Evolutionary conservation across 2,113 vertebrate species (phyloP).

Genomic region (Ameiurus melas): DNA sequence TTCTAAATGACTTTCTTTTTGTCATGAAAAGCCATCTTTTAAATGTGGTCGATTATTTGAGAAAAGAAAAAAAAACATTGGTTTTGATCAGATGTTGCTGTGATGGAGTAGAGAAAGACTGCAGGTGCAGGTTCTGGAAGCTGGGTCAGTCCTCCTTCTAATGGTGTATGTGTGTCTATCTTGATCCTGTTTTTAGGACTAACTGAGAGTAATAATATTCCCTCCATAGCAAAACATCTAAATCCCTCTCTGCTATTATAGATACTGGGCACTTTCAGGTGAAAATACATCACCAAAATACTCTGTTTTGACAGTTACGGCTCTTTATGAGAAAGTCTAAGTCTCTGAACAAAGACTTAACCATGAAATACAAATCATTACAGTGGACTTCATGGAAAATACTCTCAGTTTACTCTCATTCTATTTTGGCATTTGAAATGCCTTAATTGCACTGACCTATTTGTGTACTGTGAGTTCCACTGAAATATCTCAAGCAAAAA

Average conservation of each 20-base stretch:
- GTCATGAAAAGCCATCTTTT: not conserved
- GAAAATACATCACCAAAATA: not conserved
- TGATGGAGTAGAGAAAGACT: conserved; percentile 5
- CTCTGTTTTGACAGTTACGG: not conserved
- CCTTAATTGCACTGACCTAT: conserved; percentile 33
- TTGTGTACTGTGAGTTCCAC: not conserved
- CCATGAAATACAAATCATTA: conserved; percentile 23
- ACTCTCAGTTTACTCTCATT: conserved; percentile 9
- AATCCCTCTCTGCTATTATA: not conserved
- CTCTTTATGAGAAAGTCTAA: not conserved
- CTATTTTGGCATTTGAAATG: conserved; percentile 27
- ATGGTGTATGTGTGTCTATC: not conserved
- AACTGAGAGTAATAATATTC: conserved; percentile 7
- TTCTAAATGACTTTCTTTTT: not conserved
- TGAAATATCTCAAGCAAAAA: not conserved
- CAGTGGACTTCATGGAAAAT: conserved; percentile 7
- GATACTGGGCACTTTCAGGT: not conserved
- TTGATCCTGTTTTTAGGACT: conserved; percentile 10
- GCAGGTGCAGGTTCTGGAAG: conserved; percentile 14
- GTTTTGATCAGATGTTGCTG: not conserved
- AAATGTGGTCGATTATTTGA: not conserved
- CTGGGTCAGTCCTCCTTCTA: conserved; percentile 23
- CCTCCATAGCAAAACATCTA: not conserved
- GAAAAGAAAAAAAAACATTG: not conserved
- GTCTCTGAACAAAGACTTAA: not conserved